Conservation (phyloP, 1,140 invertebrate genomes). For the Aphelinus atriplicis region DNA sequence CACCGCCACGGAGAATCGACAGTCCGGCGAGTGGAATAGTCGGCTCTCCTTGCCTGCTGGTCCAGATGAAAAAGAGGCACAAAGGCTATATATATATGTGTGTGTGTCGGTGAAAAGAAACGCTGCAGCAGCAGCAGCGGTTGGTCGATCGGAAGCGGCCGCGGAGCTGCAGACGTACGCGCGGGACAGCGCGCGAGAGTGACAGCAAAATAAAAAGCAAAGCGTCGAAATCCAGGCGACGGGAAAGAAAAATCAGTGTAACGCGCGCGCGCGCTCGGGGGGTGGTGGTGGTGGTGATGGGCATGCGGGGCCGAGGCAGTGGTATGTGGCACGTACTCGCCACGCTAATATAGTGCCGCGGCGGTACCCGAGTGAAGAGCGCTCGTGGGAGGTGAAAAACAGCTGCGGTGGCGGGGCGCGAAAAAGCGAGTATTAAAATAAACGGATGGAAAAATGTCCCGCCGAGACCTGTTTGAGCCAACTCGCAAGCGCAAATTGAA, state of each 20-base stretch:
- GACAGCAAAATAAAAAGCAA: background rate
- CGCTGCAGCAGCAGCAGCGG: background rate
- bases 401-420: slow-evolving; percentile 6
- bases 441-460: slow-evolving; percentile 46
- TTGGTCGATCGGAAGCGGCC: background rate
- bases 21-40: background rate
- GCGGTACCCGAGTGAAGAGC: slow-evolving; percentile 1
- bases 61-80: background rate
- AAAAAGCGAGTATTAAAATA: slow-evolving; percentile 52
- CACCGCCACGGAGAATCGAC: background rate
- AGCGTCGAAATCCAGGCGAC: background rate
- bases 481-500: slow-evolving; percentile 51
- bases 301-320: no score
- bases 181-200: background rate
- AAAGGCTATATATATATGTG: background rate
- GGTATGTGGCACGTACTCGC: no score
- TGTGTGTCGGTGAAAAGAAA: background rate
- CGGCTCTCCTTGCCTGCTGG: background rate
- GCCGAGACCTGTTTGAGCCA: slow-evolving; percentile 53
- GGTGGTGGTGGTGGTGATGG: no score
- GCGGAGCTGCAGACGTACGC: background rate
- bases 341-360: slow-evolving; percentile 17
- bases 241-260: slow-evolving; percentile 1
- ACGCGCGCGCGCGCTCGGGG: no score
- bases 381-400: slow-evolving; percentile 11